Evolutionary conservation across 2,113 vertebrate species (phyloP).

Genomic region (Notarius lentiginosus): DNA sequence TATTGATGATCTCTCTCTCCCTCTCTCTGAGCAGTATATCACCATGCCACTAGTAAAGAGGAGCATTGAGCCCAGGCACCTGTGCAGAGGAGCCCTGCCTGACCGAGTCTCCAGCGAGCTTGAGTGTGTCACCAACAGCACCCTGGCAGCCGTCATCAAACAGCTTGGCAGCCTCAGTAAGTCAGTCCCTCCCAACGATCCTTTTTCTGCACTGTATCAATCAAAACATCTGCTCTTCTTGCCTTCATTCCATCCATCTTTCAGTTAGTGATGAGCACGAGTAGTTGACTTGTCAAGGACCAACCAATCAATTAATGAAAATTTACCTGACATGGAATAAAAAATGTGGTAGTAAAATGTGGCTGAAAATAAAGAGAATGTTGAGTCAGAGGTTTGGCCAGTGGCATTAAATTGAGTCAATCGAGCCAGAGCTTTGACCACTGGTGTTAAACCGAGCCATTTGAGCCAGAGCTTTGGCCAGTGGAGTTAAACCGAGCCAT

Average conservation of each 20-base stretch:
- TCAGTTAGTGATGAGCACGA: neutral
- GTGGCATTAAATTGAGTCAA: no score
- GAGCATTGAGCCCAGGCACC: slow-evolving; percentile 86
- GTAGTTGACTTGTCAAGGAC: neutral
- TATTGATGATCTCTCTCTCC: neutral
- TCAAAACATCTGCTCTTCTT: neutral
- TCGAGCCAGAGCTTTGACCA: no score
- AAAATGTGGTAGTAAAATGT: neutral
- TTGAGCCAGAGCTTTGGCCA: no score
- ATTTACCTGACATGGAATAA: neutral
- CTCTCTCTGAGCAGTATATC: slow-evolving; percentile 36
- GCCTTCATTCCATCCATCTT: neutral
- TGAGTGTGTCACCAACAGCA: slow-evolving; percentile 94
- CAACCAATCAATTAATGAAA: neutral
- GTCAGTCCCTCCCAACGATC: slow-evolving; percentile 50
- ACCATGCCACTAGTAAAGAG: slow-evolving; percentile 88
- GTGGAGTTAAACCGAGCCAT: no score
- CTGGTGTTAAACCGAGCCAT: no score
- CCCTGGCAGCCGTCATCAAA: slow-evolving; percentile 88
- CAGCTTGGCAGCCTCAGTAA: slow-evolving; percentile 91
- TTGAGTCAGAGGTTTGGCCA: neutral
- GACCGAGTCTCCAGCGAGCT: slow-evolving; percentile 86
- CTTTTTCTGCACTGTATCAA: neutral
- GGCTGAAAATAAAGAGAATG: neutral
- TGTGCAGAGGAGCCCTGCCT: slow-evolving; percentile 84